Conservation (phyloP, 2,888 invertebrate genomes). For the Mantis religiosa region DNA sequence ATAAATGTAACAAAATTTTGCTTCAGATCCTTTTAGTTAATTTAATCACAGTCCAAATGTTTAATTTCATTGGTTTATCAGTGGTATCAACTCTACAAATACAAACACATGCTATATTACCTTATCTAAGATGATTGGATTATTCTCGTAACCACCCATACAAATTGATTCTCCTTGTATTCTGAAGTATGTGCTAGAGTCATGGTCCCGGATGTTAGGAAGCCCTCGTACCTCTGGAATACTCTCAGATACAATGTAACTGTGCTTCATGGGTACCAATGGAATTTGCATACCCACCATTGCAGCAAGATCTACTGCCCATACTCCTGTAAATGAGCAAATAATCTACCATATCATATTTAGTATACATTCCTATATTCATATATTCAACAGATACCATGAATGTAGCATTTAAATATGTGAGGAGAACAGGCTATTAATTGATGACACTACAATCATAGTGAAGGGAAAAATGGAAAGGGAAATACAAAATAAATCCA, state of each 20-base stretch:
- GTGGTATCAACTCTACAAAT: background rate
- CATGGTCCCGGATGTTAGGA: slow-evolving; percentile 85
- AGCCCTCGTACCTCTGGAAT: slow-evolving; percentile 69
- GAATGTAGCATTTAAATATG: no score
- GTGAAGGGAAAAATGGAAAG: no score
- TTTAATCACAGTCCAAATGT: no score
- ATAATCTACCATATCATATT: background rate
- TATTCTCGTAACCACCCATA: slow-evolving; percentile 83
- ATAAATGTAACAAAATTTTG: no score
- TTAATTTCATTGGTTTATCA: no score
- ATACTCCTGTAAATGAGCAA: slow-evolving; percentile 55
- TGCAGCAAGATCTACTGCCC: slow-evolving; percentile 72
- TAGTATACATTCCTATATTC: no score
- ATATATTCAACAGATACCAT: no score
- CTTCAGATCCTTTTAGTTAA: no score
- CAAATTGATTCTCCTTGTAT: slow-evolving; percentile 78
- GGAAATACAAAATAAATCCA: no score
- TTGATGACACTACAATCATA: no score
- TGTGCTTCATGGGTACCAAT: slow-evolving; percentile 78
- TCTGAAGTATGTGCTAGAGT: slow-evolving; percentile 75
- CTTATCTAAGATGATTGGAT: slow-evolving; percentile 75
- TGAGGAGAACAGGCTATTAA: no score
- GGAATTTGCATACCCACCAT: slow-evolving; percentile 70
- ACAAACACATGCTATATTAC: slow-evolving; percentile 44
- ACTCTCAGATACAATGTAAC: slow-evolving; percentile 78